Evolutionary conservation across 2,797 vertebrate species (phyloP).

Genomic region (Luscinia megarhynchos): DNA sequence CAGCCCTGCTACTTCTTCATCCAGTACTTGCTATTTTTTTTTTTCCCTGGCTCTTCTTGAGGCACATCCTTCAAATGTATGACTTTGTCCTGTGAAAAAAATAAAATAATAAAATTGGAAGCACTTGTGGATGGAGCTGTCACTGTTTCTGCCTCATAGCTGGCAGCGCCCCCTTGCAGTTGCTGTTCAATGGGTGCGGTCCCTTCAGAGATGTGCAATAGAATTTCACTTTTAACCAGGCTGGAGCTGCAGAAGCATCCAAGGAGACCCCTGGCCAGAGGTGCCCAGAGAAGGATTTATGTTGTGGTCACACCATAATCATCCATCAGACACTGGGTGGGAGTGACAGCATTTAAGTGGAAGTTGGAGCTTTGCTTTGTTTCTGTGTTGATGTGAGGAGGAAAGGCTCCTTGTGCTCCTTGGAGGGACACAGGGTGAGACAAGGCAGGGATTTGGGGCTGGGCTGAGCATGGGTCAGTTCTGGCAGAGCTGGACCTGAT

Average conservation of each 20-base stretch:
- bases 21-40: background rate
- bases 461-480: background rate
- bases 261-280: background rate
- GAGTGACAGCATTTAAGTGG: background rate
- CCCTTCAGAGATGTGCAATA: background rate
- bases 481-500: background rate
- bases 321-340: background rate
- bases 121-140: background rate
- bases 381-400: background rate
- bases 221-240: conserved; percentile 23
- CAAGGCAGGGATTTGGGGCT: background rate
- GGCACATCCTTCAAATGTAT: conserved; percentile 16
- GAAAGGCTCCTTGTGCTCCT: background rate
- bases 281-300: background rate
- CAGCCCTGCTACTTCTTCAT: background rate
- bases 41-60: background rate
- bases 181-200: background rate
- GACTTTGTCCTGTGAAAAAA: background rate
- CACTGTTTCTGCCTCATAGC: background rate
- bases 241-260: background rate
- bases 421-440: background rate
- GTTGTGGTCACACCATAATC: background rate
- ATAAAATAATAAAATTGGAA: background rate
- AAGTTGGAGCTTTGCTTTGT: conserved; percentile 14
- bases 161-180: background rate